Base-by-base conservation (phyloP, 2,797 vertebrate species). In the Anolis apletophallus region DNA sequence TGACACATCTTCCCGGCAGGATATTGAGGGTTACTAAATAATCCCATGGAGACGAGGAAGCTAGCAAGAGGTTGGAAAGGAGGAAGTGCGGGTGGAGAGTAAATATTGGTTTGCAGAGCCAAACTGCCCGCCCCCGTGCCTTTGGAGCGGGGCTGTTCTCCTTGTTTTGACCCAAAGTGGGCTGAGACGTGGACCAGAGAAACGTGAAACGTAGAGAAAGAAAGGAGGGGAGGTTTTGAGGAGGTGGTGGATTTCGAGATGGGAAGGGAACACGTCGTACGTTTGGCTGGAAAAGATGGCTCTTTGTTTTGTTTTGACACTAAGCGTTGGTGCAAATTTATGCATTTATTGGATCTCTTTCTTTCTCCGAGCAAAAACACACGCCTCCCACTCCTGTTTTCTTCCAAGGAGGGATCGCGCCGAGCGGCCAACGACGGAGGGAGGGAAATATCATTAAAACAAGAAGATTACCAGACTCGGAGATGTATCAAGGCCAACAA, bases 1-100 rank as follows among this genome's bases (percentile, higher is more conserved):
- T 7, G 23, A 67, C 11, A 32, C 2, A 2, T 73, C 64, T 75
- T 40, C 83, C 54, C 7, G 5, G 21, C 77, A 79, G 68, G 74
- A 72, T 84, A 23, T 46, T 75, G 83, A 84, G 83, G 54, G 21
- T 12, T 19, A 82, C 68, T 80, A 57, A 81, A 86, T 34, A 87
- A 72, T 76, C 7, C 29, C 76, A 71, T 0, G 55, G 59, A 87
- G 91, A 85, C 9, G 36, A 0, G 64, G 82, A n/a, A 85, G 46
- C 29, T 3, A 3, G 72, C 36, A 13, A 75, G 84, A 0, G 2
- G 80, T 29, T 29, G 17, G 68, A 8, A 13, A 85, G 75, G 71
- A 82, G 85, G 61, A 83, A 84, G 79, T 0, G 80, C 1, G 77
- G 89, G 46, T 6, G 57, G 74, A 83, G 82, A 86, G 85, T 0